Percentiles rank a stretch among this genome's conserved stretches.
phyloP scores from a whole-genome alignment of 2,888 invertebrate genomes.

The Deroplatys truncata region DNA sequence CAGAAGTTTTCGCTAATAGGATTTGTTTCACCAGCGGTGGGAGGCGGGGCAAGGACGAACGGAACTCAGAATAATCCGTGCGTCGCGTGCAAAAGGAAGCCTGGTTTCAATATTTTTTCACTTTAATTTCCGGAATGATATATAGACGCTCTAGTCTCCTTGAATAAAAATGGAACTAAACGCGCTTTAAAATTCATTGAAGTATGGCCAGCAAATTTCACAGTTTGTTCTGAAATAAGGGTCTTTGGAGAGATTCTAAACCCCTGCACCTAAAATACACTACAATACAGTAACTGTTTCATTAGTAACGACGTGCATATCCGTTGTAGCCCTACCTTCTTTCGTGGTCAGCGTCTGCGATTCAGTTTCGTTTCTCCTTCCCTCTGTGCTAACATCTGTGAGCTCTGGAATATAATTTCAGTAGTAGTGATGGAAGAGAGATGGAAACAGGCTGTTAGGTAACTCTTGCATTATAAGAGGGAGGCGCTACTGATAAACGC shows the following conservation, averaged over 20 bases:
- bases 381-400: too few relatives aligned
- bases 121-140: background rate
- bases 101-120: background rate
- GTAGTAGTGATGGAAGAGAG: too few relatives aligned
- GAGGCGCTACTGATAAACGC: too few relatives aligned
- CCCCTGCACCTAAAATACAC: background rate
- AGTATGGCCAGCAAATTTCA: background rate
- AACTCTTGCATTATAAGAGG: too few relatives aligned
- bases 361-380: too few relatives aligned
- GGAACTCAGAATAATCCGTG: background rate
- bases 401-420: too few relatives aligned
- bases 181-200: background rate
- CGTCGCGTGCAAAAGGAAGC: background rate
- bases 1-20: background rate
- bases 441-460: too few relatives aligned
- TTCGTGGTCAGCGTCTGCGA: too few relatives aligned
- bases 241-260: background rate
- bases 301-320: too few relatives aligned
- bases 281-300: background rate
- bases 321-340: too few relatives aligned
- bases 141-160: background rate
- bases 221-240: background rate
- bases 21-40: background rate
- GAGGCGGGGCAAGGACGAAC: background rate
- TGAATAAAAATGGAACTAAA: background rate